Base-by-base conservation (phyloP, 2,113 vertebrate genomes). In the Forbesichthys papilliferus region DNA sequence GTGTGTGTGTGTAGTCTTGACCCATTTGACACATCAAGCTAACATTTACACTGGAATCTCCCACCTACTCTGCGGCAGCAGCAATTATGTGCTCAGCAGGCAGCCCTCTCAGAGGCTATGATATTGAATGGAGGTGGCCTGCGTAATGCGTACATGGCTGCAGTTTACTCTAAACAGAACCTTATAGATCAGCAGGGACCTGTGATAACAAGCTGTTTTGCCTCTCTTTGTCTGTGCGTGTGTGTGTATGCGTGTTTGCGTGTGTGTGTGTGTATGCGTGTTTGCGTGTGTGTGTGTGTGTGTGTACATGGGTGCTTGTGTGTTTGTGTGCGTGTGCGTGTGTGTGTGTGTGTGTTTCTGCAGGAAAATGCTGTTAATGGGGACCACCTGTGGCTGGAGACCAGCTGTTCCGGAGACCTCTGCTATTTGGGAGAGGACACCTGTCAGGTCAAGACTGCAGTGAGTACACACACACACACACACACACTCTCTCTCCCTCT, bases 371-470 rank as follows among this genome's bases (percentile, higher is more conserved):
- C 98, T 0, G 88, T 96, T 82, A 99, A 98, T 0, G 98, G 98
- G 12, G 97, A 99, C 69, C 98, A 99, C 90, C 90, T 99, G 68
- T 99, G 98, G 98, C 92, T 96, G 91, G 98, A 99, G 88, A 99
- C 97, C n/a, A 99, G 97, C 52, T 97, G 96, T 78, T 99, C 98
- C 0, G 98, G 97, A 56, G 98, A 99, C 69, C 94, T 98, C 34
- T 99, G 98, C 80, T 99, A 99, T 83, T 93, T 99, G 20, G 98
- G 98, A 12, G 97, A 99, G 79, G 98, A 99, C 85, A 94, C 94
- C 75, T 99, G 98, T 86, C 88, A 96, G 74, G 93, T 96, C 18
- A 95, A 97, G 90, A 95, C 96, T 68, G 94, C 97, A 81, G 97
- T 99, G 93, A 98, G 98, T 96, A 73, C 61, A 51, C 5, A 6